These are phyloP conservation scores for Myotis findleyi DNA, from an alignment of 2,797 vertebrate species.

Conservation along the genomic window DNA sequence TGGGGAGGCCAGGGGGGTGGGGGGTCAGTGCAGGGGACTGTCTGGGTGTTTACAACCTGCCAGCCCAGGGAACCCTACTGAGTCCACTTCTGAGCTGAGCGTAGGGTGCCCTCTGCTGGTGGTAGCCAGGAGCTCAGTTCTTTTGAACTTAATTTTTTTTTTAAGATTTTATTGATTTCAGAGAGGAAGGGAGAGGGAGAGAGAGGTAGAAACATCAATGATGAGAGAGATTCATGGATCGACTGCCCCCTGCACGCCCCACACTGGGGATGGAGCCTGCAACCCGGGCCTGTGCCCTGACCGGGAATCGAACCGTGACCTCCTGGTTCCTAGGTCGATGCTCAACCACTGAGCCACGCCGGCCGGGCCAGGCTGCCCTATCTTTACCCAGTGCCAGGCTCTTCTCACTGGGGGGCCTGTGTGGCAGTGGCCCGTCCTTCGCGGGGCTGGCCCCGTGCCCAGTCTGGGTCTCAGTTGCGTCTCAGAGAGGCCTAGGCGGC, in stretches of 20 bases:
- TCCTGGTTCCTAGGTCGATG: too few species aligned
- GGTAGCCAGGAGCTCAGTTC: neutral
- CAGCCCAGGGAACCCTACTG: too few species aligned
- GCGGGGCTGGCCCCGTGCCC: neutral
- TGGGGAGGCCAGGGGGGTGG: neutral
- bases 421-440: neutral
- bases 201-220: too few species aligned
- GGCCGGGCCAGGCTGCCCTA: neutral
- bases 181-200: too few species aligned
- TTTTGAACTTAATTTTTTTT: neutral
- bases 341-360: too few species aligned
- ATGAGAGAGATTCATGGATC: too few species aligned
- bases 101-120: slow-evolving; percentile 68
- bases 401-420: neutral
- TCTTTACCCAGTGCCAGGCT: accelerated
- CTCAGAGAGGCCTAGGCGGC: neutral
- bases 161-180: too few species aligned
- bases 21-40: accelerated
- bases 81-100: neutral
- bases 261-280: too few species aligned
- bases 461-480: neutral
- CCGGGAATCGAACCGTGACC: too few species aligned
- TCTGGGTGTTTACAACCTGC: neutral
- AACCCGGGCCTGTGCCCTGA: too few species aligned
- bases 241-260: too few species aligned